These are phyloP conservation scores for Micrastur ruficollis DNA, from an alignment of 2,797 vertebrate genomes.

Conservation along the genomic window DNA sequence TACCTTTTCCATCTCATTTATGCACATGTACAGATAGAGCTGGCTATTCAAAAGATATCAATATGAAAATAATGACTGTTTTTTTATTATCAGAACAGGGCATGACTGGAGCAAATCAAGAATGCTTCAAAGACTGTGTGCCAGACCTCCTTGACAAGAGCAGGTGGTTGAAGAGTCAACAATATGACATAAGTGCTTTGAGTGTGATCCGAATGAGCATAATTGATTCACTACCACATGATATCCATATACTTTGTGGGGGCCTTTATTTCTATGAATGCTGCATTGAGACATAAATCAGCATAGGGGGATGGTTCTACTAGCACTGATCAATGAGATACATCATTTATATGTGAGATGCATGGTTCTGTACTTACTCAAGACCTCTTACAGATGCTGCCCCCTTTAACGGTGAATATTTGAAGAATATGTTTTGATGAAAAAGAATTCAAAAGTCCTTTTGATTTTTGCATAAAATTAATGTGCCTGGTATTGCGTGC, in stretches of 20 bases:
- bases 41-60: background rate
- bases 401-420: background rate
- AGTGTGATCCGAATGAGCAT: slow-evolving; percentile 18
- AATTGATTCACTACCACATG: slow-evolving; percentile 32
- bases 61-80: slow-evolving; percentile 30
- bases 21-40: background rate
- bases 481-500: background rate
- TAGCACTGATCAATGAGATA: background rate
- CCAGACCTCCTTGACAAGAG: slow-evolving; percentile 51
- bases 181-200: slow-evolving; percentile 43
- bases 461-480: background rate
- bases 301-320: background rate
- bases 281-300: slow-evolving; percentile 18
- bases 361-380: background rate
- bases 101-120: slow-evolving; percentile 62
- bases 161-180: slow-evolving; percentile 58
- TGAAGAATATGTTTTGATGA: background rate
- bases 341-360: background rate
- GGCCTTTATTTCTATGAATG: background rate
- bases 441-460: background rate
- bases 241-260: slow-evolving; percentile 16
- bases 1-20: background rate
- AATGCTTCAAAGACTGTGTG: slow-evolving; percentile 23
- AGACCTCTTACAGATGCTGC: background rate
- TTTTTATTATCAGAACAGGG: background rate